These are phyloP conservation scores for Apis florea DNA, from an alignment of 1,140 invertebrate species.

Conservation along the genomic window DNA sequence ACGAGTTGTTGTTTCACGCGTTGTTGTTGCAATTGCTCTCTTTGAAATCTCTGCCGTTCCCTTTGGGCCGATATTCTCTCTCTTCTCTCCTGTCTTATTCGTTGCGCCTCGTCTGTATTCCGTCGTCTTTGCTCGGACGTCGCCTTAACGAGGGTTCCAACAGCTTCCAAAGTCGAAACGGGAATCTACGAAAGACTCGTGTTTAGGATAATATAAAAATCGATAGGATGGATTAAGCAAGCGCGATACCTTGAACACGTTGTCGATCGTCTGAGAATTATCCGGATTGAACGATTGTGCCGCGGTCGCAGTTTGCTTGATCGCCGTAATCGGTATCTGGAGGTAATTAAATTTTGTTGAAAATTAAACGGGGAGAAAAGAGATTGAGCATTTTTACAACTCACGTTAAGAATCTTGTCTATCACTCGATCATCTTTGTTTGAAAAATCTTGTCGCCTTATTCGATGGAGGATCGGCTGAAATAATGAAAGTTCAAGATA, in stretches of 20 bases:
- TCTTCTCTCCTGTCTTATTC: conserved; percentile 39
- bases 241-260: conserved; percentile 67
- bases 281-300: conserved; percentile 67
- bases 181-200: conserved; percentile 63
- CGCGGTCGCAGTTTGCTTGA: conserved; percentile 68
- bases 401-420: conserved; percentile 73
- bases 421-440: conserved; percentile 54
- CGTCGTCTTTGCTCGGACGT: conserved; percentile 35
- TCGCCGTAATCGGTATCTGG: conserved; percentile 74
- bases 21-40: conserved; percentile 51
- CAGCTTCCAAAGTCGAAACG: conserved; percentile 69
- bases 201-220: too few relatives aligned
- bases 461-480: conserved; percentile 15
- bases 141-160: conserved; percentile 65
- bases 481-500: conserved; percentile 5
- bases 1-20: conserved; percentile 48
- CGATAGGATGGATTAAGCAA: too few relatives aligned
- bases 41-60: conserved; percentile 43
- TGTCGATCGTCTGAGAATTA: conserved; percentile 66
- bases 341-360: background rate
- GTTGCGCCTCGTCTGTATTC: conserved; percentile 37
- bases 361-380: background rate
- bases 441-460: conserved; percentile 14
- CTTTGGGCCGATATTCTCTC: conserved; percentile 40
- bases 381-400: conserved; percentile 26